Percentiles rank a stretch among this genome's conserved stretches.
Conservation (phyloP, 1,140 invertebrate genomes). For the Drosophila sp. region DNA sequence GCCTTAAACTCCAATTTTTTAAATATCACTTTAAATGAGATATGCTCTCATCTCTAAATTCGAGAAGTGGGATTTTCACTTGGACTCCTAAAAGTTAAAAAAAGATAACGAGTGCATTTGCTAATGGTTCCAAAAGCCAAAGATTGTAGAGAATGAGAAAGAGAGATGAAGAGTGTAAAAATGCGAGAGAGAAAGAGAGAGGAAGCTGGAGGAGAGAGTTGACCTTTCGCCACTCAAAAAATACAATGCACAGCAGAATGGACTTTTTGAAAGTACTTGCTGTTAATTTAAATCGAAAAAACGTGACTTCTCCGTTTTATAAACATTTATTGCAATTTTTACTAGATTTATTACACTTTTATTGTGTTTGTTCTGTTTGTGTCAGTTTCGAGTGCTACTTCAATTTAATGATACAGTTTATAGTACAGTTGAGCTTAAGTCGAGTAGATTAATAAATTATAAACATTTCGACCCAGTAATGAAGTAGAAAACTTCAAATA, state of each 20-base stretch:
- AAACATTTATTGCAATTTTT: conserved; percentile 21
- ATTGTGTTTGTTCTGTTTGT: conserved; percentile 13
- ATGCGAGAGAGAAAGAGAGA: background rate
- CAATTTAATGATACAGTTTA: conserved; percentile 40
- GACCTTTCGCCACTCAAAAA: conserved; percentile 36
- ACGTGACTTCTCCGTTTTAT: conserved; percentile 38
- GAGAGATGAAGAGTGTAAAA: background rate
- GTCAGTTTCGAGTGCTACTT: conserved; percentile 40
- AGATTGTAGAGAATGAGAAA: background rate
- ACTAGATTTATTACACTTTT: conserved; percentile 24
- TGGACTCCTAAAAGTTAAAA: conserved; percentile 12
- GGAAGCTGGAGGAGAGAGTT: background rate
- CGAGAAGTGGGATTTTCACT: conserved; percentile 25
- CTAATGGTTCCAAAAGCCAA: conserved; percentile 4
- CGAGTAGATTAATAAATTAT: conserved; percentile 12
- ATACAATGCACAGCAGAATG: conserved; percentile 9
- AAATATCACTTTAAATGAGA: too few relatives aligned
- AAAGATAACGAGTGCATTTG: conserved; percentile 23
- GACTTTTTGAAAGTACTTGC: conserved; percentile 3
- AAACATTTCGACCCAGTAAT: background rate
- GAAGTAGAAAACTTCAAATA: background rate
- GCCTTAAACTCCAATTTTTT: too few relatives aligned
- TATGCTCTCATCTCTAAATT: background rate
- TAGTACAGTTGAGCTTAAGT: conserved; percentile 12
- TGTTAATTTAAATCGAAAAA: conserved; percentile 29